Evolutionary conservation across 2,113 vertebrate species (phyloP), one percentile per base, ranked within the genome.

Genomic region (rat (Rattus norvegicus)): DNA sequence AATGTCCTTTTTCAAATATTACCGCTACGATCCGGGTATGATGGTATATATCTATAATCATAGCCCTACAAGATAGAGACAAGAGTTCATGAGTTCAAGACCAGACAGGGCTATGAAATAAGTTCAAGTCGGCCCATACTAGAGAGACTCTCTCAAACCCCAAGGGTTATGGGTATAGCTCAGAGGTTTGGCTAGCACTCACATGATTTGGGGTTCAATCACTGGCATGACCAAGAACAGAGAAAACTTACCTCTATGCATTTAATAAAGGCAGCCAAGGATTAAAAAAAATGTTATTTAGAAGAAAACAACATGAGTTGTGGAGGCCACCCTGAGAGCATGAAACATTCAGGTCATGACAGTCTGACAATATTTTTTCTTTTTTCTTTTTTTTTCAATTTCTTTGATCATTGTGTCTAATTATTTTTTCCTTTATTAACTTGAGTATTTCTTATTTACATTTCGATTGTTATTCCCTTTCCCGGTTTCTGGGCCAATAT

Each of bases 201-300:
- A 17, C n/a, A 39, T 28, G n/a, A 14, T 39, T 52, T 70, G 22
- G 67, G 22, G 33, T 39, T 72, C 12, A 69, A 24, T 39, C 4
- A 13, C n/a, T 4, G 8, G 17, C 28, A 69, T 43, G 43, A 43
- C 33, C 26, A 76, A 76, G 9, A 59, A 88, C 5, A n/a, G 24
- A 61, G n/a, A 12, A 90, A 92, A 67, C 30, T 39, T 77, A 36
- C 54, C 20, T 93, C 67, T 72, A 26, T 65, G 43, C 26, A 79
- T 33, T 93, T 92, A 22, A 61, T 59, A 30, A 59, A 87, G 30
- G 43, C 63, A 92, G 43, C 72, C 63, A 92, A 86, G 52, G 28
- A 52, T 86, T 85, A 91, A 77, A 87, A 95, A 88, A 94, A 72
- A 84, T 30, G 36, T 12, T 79, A 52, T 88, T 70, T 92, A 83